Percentiles rank a stretch among this genome's conserved stretches.
These are phyloP conservation scores for Brachyptera putata DNA, from an alignment of 2,888 invertebrate species.

Conservation along the genomic window DNA sequence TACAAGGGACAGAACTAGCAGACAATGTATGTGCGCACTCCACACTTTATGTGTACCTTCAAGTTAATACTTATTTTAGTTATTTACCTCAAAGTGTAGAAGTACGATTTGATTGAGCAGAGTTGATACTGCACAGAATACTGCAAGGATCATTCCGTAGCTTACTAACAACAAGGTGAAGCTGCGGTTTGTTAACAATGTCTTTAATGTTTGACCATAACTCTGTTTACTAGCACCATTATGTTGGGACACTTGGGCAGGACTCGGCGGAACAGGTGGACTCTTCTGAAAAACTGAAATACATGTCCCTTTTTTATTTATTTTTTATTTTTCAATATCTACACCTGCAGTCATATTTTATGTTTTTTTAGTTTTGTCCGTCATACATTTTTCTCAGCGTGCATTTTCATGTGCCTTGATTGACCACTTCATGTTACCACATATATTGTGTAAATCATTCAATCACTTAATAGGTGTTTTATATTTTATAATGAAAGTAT, in stretches of 20 bases:
- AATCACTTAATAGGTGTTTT: too few relatives aligned
- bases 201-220: conserved; percentile 68
- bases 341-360: too few relatives aligned
- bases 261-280: conserved; percentile 52
- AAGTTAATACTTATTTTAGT: too few relatives aligned
- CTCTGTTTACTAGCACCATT: conserved; percentile 46
- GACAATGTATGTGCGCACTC: too few relatives aligned
- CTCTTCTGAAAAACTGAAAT: conserved; percentile 49
- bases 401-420: too few relatives aligned
- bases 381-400: too few relatives aligned
- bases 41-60: too few relatives aligned
- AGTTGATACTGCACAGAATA: conserved; percentile 96
- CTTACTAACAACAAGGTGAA: conserved; percentile 79
- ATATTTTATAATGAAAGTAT: too few relatives aligned
- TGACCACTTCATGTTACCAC: too few relatives aligned
- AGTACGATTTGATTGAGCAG: conserved; percentile 86
- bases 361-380: not conserved
- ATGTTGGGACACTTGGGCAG: conserved; percentile 51
- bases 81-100: conserved; percentile 75
- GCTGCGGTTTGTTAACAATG: conserved; percentile 71
- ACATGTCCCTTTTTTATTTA: not conserved
- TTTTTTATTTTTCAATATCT: not conserved
- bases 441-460: too few relatives aligned
- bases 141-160: conserved; percentile 93
- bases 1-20: too few relatives aligned